Base-by-base conservation (phyloP, 2,888 invertebrate genomes). In the Cylindroiulus punctatus region DNA sequence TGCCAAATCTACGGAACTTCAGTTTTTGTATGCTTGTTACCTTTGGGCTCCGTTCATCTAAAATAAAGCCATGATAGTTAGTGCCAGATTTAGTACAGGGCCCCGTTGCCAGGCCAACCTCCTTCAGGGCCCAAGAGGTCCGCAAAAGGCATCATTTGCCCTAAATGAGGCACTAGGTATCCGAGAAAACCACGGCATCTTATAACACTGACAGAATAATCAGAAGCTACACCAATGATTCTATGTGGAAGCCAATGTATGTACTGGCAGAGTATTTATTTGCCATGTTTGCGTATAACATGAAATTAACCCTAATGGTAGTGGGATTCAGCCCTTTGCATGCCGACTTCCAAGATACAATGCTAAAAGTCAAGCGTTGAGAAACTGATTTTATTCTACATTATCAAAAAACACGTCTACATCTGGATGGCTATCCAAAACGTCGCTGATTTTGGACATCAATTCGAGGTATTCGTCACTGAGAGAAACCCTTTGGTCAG, bases 381-480 rank as follows among this genome's bases (percentile, higher is more conserved):
- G 22, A 22, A n/a, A 57, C 19, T 82, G 4, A 0, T 82, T 82
- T 32, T n/a, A 57, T 32, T 86, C 84, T n/a, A 32, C 85, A 30
- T 86, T 88, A 84, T 89, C 88, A 84, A 88, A 92, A 84, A 94
- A 89, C 88, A 92, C 92, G 84, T 93, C 91, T 86, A 95, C 91
- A 86, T 94, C 94, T 0, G 93, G 92, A 19, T 93, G 85, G n/a
- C 90, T 90, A 85, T 92, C 91, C 14, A 95, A 88, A 90, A 92
- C 93, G 26, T 92, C 91, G 87, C 91, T 91, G 83, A 94, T 90
- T 84, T 89, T 91, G 26, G 91, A 89, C 87, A 93, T 91, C 0
- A 88, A 85, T 87, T 92, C 90, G 86, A 93, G 89, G 4, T 94
- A 93, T 0, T 90, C 90, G 4, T 93, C 92, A 14, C 87, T 90